These are phyloP conservation scores for Rhinoraja longicauda DNA, from an alignment of 2,797 vertebrate species.

Conservation along the genomic window DNA sequence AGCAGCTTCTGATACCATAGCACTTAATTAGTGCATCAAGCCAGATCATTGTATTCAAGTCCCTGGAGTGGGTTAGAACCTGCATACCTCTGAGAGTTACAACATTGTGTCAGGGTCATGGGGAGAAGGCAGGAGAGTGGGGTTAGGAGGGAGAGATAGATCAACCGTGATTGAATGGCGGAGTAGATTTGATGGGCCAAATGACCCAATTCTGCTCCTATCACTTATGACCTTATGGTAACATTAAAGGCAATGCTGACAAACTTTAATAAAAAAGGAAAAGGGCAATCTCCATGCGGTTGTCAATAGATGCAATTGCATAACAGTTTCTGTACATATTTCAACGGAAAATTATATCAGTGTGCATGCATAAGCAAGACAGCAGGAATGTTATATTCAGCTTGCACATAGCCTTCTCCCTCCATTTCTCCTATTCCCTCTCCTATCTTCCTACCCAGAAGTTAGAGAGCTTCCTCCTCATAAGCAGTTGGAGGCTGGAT, in stretches of 20 bases:
- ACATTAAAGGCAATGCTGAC: neutral
- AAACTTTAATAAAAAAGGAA: neutral
- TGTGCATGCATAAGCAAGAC: neutral
- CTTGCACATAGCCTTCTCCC: neutral
- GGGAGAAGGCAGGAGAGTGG: no score
- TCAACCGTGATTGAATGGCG: no score
- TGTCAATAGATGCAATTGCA: neutral
- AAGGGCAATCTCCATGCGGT: neutral
- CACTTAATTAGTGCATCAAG: neutral
- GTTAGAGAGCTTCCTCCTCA: slow-evolving; percentile 22
- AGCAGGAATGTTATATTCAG: neutral
- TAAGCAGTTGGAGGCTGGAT: neutral
- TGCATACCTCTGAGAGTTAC: neutral
- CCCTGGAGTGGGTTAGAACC: no score
- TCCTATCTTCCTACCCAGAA: neutral
- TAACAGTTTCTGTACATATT: neutral
- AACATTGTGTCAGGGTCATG: neutral
- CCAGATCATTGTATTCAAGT: neutral
- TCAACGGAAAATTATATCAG: neutral
- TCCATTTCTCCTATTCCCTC: neutral
- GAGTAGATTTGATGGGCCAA: no score
- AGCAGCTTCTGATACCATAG: neutral
- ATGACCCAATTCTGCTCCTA: no score
- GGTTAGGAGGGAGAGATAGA: no score
- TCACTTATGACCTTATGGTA: no score